These are phyloP conservation scores for Chrysodeixis includens DNA, from an alignment of 2,888 invertebrate genomes.

Conservation along the genomic window DNA sequence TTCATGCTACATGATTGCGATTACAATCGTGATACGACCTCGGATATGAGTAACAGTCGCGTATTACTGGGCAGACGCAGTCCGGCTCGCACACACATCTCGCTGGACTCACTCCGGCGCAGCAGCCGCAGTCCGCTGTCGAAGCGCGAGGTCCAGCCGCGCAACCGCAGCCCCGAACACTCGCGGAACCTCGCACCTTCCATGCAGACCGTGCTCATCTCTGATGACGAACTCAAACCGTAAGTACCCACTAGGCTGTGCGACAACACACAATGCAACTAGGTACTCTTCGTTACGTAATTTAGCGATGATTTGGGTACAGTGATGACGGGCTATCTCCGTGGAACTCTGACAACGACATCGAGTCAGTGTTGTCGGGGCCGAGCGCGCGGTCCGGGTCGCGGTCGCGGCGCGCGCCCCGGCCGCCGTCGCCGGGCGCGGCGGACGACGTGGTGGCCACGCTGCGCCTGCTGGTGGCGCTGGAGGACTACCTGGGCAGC, in stretches of 20 bases:
- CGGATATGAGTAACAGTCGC: not conserved
- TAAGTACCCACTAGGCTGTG: conserved; percentile 55
- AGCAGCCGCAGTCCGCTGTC: conserved; percentile 80
- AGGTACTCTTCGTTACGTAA: not conserved
- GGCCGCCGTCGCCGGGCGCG: conserved; percentile 54
- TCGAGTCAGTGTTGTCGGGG: conserved; percentile 72
- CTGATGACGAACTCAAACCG: conserved; percentile 83
- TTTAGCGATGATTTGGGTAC: conserved; percentile 2
- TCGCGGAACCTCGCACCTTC: conserved; percentile 60
- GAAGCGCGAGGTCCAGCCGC: conserved; percentile 67
- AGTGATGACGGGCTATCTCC: conserved; percentile 78
- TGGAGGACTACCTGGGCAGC: conserved; percentile 95
- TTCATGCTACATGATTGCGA: too few relatives aligned
- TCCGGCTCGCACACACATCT: conserved; percentile 61
- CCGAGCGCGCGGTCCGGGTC: conserved; percentile 62
- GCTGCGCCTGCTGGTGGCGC: conserved; percentile 93
- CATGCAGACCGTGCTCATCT: conserved; percentile 81
- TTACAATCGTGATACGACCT: too few relatives aligned
- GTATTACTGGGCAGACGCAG: conserved; percentile 52
- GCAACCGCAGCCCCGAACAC: conserved; percentile 75
- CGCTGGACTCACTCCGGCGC: conserved; percentile 59
- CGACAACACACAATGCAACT: not conserved
- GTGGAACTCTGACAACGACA: conserved; percentile 80
- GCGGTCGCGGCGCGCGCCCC: conserved; percentile 44
- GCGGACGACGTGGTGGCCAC: conserved; percentile 91